Conservation (phyloP, 2,888 invertebrate genomes). For the Epiblema foenella region DNA sequence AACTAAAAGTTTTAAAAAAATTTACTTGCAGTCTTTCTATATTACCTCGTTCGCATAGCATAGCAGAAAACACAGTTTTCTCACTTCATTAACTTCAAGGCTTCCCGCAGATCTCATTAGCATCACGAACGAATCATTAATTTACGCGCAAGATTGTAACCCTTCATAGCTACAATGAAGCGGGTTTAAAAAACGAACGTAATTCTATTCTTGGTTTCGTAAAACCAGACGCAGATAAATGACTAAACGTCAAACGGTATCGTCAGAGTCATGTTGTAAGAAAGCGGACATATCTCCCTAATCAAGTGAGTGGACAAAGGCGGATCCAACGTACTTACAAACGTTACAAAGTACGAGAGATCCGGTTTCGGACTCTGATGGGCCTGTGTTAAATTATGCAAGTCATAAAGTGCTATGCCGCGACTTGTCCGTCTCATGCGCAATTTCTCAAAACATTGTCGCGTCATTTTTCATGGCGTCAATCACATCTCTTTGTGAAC, state of each 20-base stretch:
- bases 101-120: slow-evolving; percentile 33
- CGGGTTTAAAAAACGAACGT: slow-evolving; percentile 29
- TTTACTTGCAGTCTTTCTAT: not conserved
- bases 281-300: slow-evolving; percentile 69
- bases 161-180: slow-evolving; percentile 30
- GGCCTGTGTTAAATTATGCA: slow-evolving; percentile 77
- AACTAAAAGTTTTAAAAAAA: not conserved
- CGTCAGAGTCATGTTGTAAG: slow-evolving; percentile 57
- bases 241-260: slow-evolving; percentile 53
- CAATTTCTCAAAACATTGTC: slow-evolving; percentile 83
- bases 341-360: slow-evolving; percentile 59
- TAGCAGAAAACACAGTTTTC: slow-evolving; percentile 1
- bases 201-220: slow-evolving; percentile 44
- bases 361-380: slow-evolving; percentile 64
- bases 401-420: slow-evolving; percentile 79
- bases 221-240: slow-evolving; percentile 77
- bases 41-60: not conserved
- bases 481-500: slow-evolving; percentile 74
- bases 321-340: slow-evolving; percentile 46
- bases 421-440: slow-evolving; percentile 68
- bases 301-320: slow-evolving; percentile 66
- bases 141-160: slow-evolving; percentile 18
- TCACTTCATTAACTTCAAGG: slow-evolving; percentile 36
- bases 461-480: slow-evolving; percentile 84
- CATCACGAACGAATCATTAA: slow-evolving; percentile 39